Base-by-base conservation (phyloP, 2,888 invertebrate genomes). In the Cepaea hortensis region DNA sequence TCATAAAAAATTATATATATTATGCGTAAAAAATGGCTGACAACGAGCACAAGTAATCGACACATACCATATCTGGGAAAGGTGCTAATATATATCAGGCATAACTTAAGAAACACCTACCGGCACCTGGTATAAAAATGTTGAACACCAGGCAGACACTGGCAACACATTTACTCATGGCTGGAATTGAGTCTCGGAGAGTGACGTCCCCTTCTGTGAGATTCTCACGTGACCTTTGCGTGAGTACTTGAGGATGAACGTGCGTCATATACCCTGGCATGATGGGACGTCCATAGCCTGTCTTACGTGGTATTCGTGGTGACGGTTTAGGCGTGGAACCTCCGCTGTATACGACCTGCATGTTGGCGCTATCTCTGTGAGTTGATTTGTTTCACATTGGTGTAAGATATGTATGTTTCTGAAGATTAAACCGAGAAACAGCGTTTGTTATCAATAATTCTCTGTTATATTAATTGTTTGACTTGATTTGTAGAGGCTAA, bases 311-410 rank as follows among this genome's bases (percentile, higher is more conserved):
- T 7, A 90, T 89, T 55, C 91, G 88, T 0, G 93, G 93, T 35
- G 93, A 92, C 9, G 92, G 92, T 61, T 90, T 89, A 0, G 93
- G 92, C 73, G 93, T 92, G 0, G 92, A 82, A 46, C 92, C 91
- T 0, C 92, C 92, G 85, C 92, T 92, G 88, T 92, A 93, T 3
- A 92, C 91, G 13, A 92, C 91, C 81, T 92, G 92, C 92, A 92
- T 92, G 11, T 15, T 86, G 55, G 55, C 55, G 55, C 55, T 55
- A 55, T 55, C 7, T 55, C 55, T 55, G 6, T 55, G 55, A 9
- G 55, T 9, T 9, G 6, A 11, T 55, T 55, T 55, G 55, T 55
- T 55, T 55, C 55, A 55, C 55, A 55, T 55, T 55, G 55, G 55
- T 55, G 6, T 55, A 55, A 55, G 55, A 55, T 6, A 55, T 55